phyloP scores from a whole-genome alignment of 1,140 invertebrate species.

The Neodiprion lecontei region DNA sequence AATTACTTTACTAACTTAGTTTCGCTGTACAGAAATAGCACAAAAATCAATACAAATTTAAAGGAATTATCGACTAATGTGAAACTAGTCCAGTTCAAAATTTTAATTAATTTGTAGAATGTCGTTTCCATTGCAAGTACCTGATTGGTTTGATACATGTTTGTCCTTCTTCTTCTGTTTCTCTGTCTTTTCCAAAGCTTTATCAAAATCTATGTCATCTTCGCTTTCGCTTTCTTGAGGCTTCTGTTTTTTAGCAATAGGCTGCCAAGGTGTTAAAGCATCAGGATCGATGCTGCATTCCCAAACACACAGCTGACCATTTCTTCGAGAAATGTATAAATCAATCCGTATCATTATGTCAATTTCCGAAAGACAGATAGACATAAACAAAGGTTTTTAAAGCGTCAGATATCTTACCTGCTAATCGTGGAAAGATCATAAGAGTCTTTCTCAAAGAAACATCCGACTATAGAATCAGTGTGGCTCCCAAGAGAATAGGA shows the following conservation, averaged over 20 bases:
- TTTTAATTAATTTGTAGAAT: not conserved
- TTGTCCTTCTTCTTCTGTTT: slow-evolving; percentile 45
- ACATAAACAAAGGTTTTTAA: slow-evolving; percentile 13
- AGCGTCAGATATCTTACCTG: slow-evolving; percentile 57
- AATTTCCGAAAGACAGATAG: not conserved
- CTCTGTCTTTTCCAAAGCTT: slow-evolving; percentile 46
- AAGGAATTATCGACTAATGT: not conserved
- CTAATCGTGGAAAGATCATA: slow-evolving; percentile 82
- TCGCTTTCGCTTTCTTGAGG: slow-evolving; percentile 58
- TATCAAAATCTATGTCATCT: slow-evolving; percentile 56
- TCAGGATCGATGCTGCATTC: slow-evolving; percentile 78
- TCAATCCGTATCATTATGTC: slow-evolving; percentile 18
- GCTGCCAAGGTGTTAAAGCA: slow-evolving; percentile 65
- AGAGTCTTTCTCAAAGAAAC: slow-evolving; percentile 87
- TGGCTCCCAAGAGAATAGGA: slow-evolving; percentile 80
- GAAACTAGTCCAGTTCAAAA: not conserved
- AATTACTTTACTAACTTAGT: not conserved
- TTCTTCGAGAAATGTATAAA: slow-evolving; percentile 53
- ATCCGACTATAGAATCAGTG: slow-evolving; percentile 79
- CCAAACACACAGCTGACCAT: slow-evolving; percentile 85
- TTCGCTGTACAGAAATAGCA: not conserved
- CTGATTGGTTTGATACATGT: slow-evolving; percentile 21
- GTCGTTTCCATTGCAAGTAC: slow-evolving; percentile 31
- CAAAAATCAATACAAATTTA: too few species aligned
- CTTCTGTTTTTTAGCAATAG: slow-evolving; percentile 59